Evolutionary conservation across 2,797 vertebrate species (phyloP).

Genomic region (Ctenopoma multispine): DNA sequence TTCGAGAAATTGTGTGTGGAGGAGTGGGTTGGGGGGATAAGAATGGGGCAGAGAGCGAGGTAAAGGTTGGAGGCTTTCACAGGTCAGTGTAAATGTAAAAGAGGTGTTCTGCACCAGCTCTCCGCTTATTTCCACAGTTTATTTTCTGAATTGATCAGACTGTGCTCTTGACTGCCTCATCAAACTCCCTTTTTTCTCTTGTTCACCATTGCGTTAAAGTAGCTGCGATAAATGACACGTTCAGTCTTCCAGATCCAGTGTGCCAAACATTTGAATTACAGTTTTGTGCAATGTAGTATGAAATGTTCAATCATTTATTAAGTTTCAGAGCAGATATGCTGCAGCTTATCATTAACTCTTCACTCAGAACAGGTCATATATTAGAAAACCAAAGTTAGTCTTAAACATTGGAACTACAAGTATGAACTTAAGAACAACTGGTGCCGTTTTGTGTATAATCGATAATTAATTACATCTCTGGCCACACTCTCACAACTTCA

Average conservation of each 20-base stretch:
- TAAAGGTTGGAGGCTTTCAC: slow-evolving; percentile 46
- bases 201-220: not conserved
- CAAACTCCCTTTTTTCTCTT: slow-evolving; percentile 4
- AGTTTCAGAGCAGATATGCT: too few relatives aligned
- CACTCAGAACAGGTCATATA: too few relatives aligned
- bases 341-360: too few relatives aligned
- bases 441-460: too few relatives aligned
- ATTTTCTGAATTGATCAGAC: slow-evolving; percentile 7
- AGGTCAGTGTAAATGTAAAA: slow-evolving; percentile 36
- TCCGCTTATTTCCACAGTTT: slow-evolving; percentile 16
- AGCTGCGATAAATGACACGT: not conserved
- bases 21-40: slow-evolving; percentile 36
- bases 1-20: slow-evolving; percentile 38
- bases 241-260: too few relatives aligned
- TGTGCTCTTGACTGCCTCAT: slow-evolving; percentile 15
- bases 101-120: slow-evolving; percentile 31
- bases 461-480: not conserved
- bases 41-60: slow-evolving; percentile 30
- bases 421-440: too few relatives aligned
- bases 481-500: too few relatives aligned
- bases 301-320: too few relatives aligned
- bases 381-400: too few relatives aligned
- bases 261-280: too few relatives aligned
- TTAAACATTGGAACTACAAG: too few relatives aligned
- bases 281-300: too few relatives aligned